Base-by-base conservation (phyloP, 2,888 invertebrate genomes). In the Zootermopsis nevadensis region DNA sequence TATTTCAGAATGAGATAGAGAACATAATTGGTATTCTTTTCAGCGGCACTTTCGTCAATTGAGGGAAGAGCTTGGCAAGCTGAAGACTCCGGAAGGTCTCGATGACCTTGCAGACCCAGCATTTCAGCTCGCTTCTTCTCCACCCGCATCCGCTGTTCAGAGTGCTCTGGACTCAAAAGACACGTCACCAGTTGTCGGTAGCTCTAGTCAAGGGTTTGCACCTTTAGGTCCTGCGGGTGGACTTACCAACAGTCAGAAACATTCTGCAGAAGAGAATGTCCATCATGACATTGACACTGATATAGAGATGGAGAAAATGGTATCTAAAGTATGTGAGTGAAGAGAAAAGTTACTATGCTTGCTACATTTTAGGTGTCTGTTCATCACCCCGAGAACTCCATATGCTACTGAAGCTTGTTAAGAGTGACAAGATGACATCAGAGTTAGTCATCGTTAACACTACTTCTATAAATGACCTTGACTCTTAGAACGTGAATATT, bases 21-120 rank as follows among this genome's bases (percentile, higher is more conserved):
- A 48, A 48, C 48, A 48, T 48, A 19, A 1, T 19, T 48, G 3
- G 19, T 19, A 48, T 48, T 48, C 19, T 38, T 88, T 91, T 69
- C 92, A 96, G 93, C 93, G 95, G 83, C 95, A 96, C 89, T 95
- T 95, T 89, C 93, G 94, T 86, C 94, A 96, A 88, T 91, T 98
- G 85, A 94, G 96, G 87, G 97, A 97, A 89, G 97, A 97, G 90
- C 91, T 98, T 86, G 92, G 93, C 85, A 96, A 96, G 90, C 91
- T 98, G 89, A 93, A 94, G 87, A 94, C 95, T 53, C 97, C 97
- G 10, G 91, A 93, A 74, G 95, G 95, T 24, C 89, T 95, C 77
- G 94, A 94, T 89, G 95, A 95, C 87, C 89, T 95, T 87, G 77
- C 91, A 90, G 85, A 84, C 67, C 27, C 82, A 10, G 48, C 67